Evolutionary conservation across 1,140 invertebrate species (phyloP).

Genomic region (Apolygus lucorum): DNA sequence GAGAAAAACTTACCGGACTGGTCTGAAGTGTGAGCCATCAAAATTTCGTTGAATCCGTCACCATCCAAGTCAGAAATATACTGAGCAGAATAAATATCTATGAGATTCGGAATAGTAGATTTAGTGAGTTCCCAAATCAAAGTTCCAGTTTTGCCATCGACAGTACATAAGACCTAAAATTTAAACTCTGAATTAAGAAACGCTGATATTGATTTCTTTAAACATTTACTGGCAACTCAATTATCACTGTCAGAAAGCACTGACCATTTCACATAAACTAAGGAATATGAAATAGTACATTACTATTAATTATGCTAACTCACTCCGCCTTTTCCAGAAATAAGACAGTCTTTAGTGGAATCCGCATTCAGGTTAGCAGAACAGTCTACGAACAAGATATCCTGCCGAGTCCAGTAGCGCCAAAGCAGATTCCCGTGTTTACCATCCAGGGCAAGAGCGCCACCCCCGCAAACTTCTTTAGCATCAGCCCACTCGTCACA

Average conservation of each 20-base stretch:
- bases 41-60: constrained; percentile 60
- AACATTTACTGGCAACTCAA: too few species aligned
- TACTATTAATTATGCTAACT: constrained; percentile 35
- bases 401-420: constrained; percentile 51
- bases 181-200: too few species aligned
- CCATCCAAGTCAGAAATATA: constrained; percentile 61
- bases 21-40: constrained; percentile 53
- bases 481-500: constrained; percentile 32
- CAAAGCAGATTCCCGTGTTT: constrained; percentile 61
- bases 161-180: constrained; percentile 52
- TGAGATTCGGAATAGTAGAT: constrained; percentile 35
- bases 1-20: constrained; percentile 22
- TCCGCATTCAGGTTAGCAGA: constrained; percentile 62
- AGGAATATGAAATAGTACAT: too few species aligned
- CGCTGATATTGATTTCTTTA: too few species aligned
- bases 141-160: constrained; percentile 57
- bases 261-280: too few species aligned
- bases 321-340: constrained; percentile 62
- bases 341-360: constrained; percentile 60
- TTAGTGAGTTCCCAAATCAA: constrained; percentile 56
- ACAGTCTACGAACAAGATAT: constrained; percentile 64
- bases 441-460: constrained; percentile 67
- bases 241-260: too few species aligned
- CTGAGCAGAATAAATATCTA: constrained; percentile 55
- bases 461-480: constrained; percentile 55